These are phyloP conservation scores for Eulemur macaco DNA, from an alignment of 2,113 vertebrate species.

Conservation along the genomic window DNA sequence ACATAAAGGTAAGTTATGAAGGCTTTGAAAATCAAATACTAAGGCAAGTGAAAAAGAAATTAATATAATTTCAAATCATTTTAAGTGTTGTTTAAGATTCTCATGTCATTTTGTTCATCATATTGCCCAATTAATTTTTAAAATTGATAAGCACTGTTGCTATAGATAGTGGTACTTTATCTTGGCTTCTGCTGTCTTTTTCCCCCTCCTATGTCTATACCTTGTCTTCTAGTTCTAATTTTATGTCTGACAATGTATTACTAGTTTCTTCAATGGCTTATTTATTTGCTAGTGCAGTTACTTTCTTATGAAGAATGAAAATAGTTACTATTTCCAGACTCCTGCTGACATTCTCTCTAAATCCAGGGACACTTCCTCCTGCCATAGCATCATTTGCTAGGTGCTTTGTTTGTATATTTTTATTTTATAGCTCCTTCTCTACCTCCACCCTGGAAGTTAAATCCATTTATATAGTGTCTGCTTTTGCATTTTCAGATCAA, in stretches of 20 bases:
- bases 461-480: neutral
- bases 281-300: neutral
- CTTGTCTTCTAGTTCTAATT: neutral
- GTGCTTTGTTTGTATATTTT: neutral
- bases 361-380: neutral
- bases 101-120: neutral
- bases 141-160: neutral
- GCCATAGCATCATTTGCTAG: neutral
- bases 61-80: neutral
- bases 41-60: neutral
- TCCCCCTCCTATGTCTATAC: neutral
- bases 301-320: neutral
- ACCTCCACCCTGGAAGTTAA: neutral
- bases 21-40: neutral
- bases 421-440: neutral
- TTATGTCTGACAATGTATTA: neutral
- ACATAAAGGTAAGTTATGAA: neutral
- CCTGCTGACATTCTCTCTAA: neutral
- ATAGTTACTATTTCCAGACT: neutral
- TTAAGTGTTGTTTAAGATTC: neutral
- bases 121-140: neutral
- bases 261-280: neutral
- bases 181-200: neutral
- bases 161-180: neutral
- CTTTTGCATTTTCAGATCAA: neutral